Percentiles rank a stretch among this genome's conserved stretches.
These are phyloP conservation scores for Nesoenas mayeri DNA, from an alignment of 2,113 vertebrate species.

Conservation along the genomic window DNA sequence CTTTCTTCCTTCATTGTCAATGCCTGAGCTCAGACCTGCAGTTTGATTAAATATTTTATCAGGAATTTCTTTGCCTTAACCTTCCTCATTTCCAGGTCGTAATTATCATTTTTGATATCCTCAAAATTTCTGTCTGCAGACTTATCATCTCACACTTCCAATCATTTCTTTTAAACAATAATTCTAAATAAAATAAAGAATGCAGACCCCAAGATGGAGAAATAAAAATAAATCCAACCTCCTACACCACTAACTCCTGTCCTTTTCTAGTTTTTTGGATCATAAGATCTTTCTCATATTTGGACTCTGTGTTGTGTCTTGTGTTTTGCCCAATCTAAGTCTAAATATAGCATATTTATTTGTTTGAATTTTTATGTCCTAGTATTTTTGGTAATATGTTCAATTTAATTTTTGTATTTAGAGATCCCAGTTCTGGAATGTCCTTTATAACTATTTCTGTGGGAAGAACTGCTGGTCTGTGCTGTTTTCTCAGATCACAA, in stretches of 20 bases:
- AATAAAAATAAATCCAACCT: neutral
- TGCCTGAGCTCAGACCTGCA: neutral
- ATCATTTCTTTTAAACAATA: neutral
- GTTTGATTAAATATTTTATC: neutral
- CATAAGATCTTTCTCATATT: neutral
- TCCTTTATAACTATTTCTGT: neutral
- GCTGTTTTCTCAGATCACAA: neutral
- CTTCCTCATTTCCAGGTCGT: neutral
- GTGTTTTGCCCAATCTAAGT: neutral
- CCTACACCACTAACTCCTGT: neutral
- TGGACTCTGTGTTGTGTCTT: neutral
- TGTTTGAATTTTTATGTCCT: neutral
- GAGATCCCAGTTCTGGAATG: neutral
- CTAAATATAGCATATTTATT: neutral
- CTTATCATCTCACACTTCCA: neutral
- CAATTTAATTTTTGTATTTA: neutral
- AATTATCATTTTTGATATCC: neutral
- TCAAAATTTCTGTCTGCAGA: neutral
- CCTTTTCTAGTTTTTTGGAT: neutral
- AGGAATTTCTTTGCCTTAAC: neutral
- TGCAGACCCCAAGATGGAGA: neutral
- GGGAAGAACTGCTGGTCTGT: neutral
- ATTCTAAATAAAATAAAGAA: neutral
- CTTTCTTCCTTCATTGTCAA: neutral
- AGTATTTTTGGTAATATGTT: neutral